Conservation (phyloP, 2,797 vertebrate species). For the Clamator glandarius region DNA sequence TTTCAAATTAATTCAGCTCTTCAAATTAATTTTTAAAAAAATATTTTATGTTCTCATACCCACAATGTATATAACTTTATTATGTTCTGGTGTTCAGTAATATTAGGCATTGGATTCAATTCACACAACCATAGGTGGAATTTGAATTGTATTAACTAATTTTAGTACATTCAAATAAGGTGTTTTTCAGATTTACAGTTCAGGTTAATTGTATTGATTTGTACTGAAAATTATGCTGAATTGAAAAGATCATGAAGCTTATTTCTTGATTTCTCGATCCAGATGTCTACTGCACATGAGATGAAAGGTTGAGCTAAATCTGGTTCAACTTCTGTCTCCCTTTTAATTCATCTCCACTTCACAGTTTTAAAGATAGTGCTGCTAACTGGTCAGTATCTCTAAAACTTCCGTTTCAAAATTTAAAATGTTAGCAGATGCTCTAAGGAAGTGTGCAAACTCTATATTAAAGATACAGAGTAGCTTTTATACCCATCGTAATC, state of each 20-base stretch:
- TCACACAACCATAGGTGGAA: accelerated
- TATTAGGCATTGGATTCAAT: background rate
- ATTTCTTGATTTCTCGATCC: background rate
- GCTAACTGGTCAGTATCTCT: background rate
- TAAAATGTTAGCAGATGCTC: slow-evolving; percentile 51
- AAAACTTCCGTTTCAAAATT: slow-evolving; percentile 21
- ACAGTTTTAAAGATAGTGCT: background rate
- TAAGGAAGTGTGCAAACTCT: slow-evolving; percentile 4
- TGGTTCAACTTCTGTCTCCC: background rate
- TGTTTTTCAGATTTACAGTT: background rate
- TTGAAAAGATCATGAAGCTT: background rate
- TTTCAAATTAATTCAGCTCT: background rate
- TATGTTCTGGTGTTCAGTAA: background rate
- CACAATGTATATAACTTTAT: background rate
- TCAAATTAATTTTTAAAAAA: background rate
- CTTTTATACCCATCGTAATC: slow-evolving; percentile 21
- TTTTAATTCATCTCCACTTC: background rate
- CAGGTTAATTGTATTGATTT: background rate
- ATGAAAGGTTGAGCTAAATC: too few species aligned
- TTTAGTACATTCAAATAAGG: background rate
- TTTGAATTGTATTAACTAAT: background rate
- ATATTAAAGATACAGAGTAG: slow-evolving; percentile 24
- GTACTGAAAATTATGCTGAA: background rate
- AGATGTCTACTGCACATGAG: background rate
- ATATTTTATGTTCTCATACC: background rate